A percentile compares a stretch with the other conserved stretches of the same genome.
Conservation (phyloP, 64 coral and sea anemone genomes). For the Cladopsammia gracilis region DNA sequence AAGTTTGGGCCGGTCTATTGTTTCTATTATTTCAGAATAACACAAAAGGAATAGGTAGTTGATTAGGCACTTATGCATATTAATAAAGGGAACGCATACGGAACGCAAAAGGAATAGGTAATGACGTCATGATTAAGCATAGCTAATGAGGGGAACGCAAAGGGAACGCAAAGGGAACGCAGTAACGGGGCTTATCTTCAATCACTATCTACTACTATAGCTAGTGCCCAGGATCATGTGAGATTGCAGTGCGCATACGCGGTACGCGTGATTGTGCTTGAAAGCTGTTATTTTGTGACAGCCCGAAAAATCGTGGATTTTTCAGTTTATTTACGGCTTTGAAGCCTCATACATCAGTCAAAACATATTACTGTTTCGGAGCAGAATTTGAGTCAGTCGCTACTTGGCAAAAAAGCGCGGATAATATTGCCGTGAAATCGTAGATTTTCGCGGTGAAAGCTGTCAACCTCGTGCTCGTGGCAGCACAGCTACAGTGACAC, state of each 20-base stretch:
- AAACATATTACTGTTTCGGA: background rate
- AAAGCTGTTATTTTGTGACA: background rate
- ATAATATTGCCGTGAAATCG: constrained; percentile 1
- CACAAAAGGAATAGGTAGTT: too few relatives aligned
- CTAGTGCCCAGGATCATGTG: constrained; percentile 21
- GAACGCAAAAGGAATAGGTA: too few relatives aligned
- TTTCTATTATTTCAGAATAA: too few relatives aligned
- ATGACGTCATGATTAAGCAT: too few relatives aligned
- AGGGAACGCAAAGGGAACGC: too few relatives aligned
- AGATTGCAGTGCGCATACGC: constrained; percentile 36
- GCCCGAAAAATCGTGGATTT: background rate
- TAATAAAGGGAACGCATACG: too few relatives aligned
- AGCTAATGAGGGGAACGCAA: too few relatives aligned
- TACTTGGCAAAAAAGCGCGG: background rate
- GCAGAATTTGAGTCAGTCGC: background rate
- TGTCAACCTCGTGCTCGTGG: background rate
- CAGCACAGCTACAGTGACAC: background rate
- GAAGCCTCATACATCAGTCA: background rate
- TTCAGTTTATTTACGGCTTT: background rate
- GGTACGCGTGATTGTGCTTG: background rate
- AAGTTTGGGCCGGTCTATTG: too few relatives aligned
- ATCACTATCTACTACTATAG: too few relatives aligned
- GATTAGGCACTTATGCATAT: too few relatives aligned
- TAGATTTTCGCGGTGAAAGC: background rate
- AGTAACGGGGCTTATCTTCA: too few relatives aligned